Conservation (phyloP, 2,888 invertebrate genomes). For the Oxystoma pomonae region DNA sequence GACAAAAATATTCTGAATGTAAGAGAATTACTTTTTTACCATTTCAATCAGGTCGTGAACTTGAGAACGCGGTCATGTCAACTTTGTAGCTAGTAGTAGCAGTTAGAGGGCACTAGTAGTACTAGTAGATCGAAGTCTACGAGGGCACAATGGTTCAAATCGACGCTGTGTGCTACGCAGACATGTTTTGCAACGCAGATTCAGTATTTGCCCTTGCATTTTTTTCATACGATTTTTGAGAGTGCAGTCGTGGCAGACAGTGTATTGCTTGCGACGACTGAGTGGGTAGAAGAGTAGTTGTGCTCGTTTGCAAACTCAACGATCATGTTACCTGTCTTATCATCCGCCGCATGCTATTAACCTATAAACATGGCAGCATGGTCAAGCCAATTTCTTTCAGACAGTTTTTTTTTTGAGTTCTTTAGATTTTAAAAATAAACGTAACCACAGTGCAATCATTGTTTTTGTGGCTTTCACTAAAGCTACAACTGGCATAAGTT, state of each 20-base stretch:
- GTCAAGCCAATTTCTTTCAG: constrained; percentile 41
- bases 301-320: constrained; percentile 28
- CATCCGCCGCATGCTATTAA: constrained; percentile 48
- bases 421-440: neutral
- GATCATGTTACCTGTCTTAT: constrained; percentile 31
- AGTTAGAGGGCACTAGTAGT: neutral
- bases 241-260: neutral
- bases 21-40: neutral
- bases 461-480: too few relatives aligned
- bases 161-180: neutral
- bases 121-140: neutral
- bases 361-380: constrained; percentile 51
- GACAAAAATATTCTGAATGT: neutral
- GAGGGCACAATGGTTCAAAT: neutral
- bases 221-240: neutral
- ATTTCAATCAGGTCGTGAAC: neutral
- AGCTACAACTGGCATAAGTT: too few relatives aligned
- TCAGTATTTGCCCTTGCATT: too few relatives aligned
- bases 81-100: neutral
- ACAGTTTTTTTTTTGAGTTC: neutral
- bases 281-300: neutral
- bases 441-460: too few relatives aligned
- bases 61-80: neutral
- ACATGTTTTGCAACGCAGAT: neutral
- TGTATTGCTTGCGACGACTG: neutral